Conservation (phyloP, 2,888 invertebrate species). For the Drosophila ustulata region DNA sequence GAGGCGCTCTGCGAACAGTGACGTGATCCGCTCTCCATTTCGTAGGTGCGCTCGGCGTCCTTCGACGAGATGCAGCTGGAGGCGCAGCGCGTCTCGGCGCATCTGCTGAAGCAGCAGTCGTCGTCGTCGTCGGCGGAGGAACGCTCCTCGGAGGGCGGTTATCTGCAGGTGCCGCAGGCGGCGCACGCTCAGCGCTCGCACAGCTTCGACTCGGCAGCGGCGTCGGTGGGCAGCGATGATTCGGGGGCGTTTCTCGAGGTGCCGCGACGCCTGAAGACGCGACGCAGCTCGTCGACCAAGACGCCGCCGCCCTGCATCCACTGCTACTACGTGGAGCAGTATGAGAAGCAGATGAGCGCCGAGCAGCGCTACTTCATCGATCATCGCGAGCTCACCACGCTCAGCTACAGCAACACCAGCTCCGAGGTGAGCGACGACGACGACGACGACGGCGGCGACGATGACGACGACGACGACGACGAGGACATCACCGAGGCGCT, state of each 20-base stretch:
- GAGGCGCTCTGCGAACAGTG: not conserved
- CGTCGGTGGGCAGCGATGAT: constrained; percentile 88
- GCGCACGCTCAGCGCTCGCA: constrained; percentile 89
- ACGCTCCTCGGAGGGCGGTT: constrained; percentile 82
- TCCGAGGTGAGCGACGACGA: constrained; percentile 85
- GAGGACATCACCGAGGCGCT: constrained; percentile 1
- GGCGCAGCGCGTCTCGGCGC: constrained; percentile 87
- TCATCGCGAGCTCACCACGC: constrained; percentile 82
- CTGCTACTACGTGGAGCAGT: constrained; percentile 91
- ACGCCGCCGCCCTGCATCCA: constrained; percentile 90
- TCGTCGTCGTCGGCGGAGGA: constrained; percentile 84
- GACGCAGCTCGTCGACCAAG: constrained; percentile 88
- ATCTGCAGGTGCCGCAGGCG: constrained; percentile 89
- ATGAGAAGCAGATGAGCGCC: constrained; percentile 87
- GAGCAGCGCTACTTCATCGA: constrained; percentile 83
- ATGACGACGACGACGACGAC: constrained; percentile 60
- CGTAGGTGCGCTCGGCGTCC: constrained; percentile 92
- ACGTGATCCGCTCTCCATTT: constrained; percentile 16
- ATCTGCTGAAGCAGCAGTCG: constrained; percentile 82
- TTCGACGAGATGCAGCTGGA: constrained; percentile 95
- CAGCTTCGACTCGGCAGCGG: constrained; percentile 91
- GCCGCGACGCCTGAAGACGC: constrained; percentile 88
- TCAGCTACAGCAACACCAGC: constrained; percentile 86
- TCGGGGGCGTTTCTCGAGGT: constrained; percentile 88
- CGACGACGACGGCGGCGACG: constrained; percentile 59